Percentiles rank a stretch among this genome's conserved stretches.
Conservation (phyloP, 2,888 invertebrate genomes). For the Tipula helvola region DNA sequence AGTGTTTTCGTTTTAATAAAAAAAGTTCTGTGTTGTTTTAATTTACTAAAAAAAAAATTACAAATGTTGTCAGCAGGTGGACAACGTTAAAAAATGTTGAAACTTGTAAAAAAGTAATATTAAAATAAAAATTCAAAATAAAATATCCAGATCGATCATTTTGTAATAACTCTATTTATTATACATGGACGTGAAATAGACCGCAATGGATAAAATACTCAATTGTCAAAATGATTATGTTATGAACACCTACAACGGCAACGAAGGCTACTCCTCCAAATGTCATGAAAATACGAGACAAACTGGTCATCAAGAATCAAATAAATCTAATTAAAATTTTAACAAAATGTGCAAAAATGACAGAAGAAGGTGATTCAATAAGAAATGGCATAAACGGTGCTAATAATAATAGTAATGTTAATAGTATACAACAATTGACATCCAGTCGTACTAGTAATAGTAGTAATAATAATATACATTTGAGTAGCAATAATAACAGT, state of each 20-base stretch:
- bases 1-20: not conserved
- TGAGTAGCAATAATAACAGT: not conserved
- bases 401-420: constrained; percentile 14
- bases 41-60: constrained; percentile 11
- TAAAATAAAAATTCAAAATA: not conserved
- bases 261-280: not conserved
- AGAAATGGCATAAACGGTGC: constrained; percentile 52
- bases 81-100: constrained; percentile 12
- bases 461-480: not conserved
- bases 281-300: constrained; percentile 5
- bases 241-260: not conserved
- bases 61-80: constrained; percentile 19
- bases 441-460: not conserved
- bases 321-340: constrained; percentile 36
- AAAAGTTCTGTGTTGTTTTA: constrained; percentile 12
- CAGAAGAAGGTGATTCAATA: constrained; percentile 53
- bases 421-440: not conserved
- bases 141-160: not conserved
- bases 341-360: constrained; percentile 59
- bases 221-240: not conserved
- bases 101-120: not conserved
- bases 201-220: constrained; percentile 7
- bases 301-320: not conserved
- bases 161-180: not conserved
- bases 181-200: not conserved